Percentiles rank a stretch among this genome's conserved stretches.
These are phyloP conservation scores for Lota lota DNA, from an alignment of 2,113 vertebrate genomes.

Conservation along the genomic window DNA sequence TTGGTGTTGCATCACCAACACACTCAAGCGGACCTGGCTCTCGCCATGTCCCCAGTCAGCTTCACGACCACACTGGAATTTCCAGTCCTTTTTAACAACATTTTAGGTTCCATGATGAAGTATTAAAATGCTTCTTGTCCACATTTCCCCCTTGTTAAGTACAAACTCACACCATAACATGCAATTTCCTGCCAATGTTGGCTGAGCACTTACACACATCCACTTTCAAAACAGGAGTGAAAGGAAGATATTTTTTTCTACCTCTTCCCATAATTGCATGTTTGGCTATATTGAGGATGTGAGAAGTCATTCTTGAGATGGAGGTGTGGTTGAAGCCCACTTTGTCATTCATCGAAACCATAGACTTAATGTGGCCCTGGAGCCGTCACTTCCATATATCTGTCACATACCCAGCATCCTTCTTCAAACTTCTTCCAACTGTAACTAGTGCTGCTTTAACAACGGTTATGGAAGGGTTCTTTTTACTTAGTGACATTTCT, in stretches of 20 bases:
- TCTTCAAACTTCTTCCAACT: slow-evolving; percentile 23
- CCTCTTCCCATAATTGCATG: slow-evolving; percentile 21
- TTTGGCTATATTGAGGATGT: slow-evolving; percentile 3
- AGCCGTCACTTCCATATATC: neutral
- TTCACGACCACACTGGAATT: slow-evolving; percentile 19
- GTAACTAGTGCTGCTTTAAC: slow-evolving; percentile 14
- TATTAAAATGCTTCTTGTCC: slow-evolving; percentile 27
- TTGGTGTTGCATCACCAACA: slow-evolving; percentile 4
- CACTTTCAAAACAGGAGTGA: neutral
- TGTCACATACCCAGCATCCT: slow-evolving; percentile 19
- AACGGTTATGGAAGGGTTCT: too few species aligned
- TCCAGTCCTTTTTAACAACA: slow-evolving; percentile 47
- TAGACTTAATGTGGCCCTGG: slow-evolving; percentile 14
- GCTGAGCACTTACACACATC: neutral
- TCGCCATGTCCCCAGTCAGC: slow-evolving; percentile 24
- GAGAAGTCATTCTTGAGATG: neutral
- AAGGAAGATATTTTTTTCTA: slow-evolving; percentile 8
- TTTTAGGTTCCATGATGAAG: slow-evolving; percentile 43
- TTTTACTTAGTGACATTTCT: too few species aligned
- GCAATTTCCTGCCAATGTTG: slow-evolving; percentile 24
- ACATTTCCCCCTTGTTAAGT: slow-evolving; percentile 32
- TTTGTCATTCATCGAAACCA: slow-evolving; percentile 21
- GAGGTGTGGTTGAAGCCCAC: slow-evolving; percentile 14
- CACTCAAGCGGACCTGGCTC: slow-evolving; percentile 45
- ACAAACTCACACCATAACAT: slow-evolving; percentile 16